Evolutionary conservation across 2,113 vertebrate species (phyloP).

Genomic region (Gymnarchus niloticus): DNA sequence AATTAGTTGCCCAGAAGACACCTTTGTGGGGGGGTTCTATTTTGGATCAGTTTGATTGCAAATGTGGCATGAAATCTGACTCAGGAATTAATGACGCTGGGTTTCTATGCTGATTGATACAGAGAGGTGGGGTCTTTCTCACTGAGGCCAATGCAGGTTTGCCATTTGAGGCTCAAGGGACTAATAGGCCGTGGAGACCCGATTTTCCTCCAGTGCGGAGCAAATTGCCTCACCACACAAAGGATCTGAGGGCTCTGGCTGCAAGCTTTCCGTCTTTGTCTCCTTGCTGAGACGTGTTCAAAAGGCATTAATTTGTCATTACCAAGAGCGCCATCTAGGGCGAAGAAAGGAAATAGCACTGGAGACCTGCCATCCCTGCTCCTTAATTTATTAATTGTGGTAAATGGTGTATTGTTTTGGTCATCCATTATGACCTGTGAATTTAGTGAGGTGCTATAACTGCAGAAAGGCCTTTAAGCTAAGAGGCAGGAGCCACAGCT

Average conservation of each 20-base stretch:
- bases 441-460: background rate
- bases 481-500: background rate
- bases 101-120: conserved; percentile 25
- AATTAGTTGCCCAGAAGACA: conserved; percentile 32
- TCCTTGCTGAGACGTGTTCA: background rate
- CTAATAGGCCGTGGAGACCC: conserved; percentile 4
- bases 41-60: conserved; percentile 46
- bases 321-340: conserved; percentile 39
- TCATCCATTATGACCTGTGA: background rate
- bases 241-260: background rate
- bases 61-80: conserved; percentile 48
- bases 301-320: conserved; percentile 5
- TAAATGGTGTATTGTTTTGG: background rate
- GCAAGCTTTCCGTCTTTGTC: background rate
- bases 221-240: background rate
- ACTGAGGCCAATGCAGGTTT: background rate
- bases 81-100: conserved; percentile 42
- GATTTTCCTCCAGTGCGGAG: background rate
- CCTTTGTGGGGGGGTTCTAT: conserved; percentile 27
- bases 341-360: conserved; percentile 31
- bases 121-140: background rate
- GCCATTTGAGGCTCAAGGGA: background rate
- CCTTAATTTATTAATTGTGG: background rate
- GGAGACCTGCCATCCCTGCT: background rate
- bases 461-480: background rate